Conservation (phyloP, 2,888 invertebrate species). For the Dryadula phaetusa region DNA sequence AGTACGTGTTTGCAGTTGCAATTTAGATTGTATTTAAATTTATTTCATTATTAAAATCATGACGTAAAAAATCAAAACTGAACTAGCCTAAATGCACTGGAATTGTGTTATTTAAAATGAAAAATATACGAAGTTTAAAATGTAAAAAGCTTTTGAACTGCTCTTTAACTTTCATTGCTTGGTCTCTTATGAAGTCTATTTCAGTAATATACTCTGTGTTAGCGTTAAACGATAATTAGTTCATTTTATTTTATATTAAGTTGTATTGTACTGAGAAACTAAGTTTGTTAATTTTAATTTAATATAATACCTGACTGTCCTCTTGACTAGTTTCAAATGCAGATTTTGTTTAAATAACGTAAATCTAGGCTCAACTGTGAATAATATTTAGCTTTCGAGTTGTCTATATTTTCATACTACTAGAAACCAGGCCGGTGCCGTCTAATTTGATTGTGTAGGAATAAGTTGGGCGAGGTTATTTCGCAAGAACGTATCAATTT, state of each 20-base stretch:
- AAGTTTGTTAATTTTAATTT: neutral
- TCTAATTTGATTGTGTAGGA: conserved; percentile 71
- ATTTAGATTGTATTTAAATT: neutral
- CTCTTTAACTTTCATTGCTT: conserved; percentile 32
- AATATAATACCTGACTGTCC: neutral
- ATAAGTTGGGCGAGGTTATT: conserved; percentile 80
- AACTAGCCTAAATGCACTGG: neutral
- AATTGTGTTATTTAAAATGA: conserved; percentile 26
- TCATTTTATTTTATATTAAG: conserved; percentile 14
- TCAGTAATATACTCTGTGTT: conserved; percentile 24
- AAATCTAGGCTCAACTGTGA: conserved; percentile 1
- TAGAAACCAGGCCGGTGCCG: conserved; percentile 56
- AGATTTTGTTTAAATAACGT: neutral
- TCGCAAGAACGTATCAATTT: conserved; percentile 81
- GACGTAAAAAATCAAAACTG: neutral
- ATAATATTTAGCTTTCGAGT: conserved; percentile 34
- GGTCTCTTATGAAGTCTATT: conserved; percentile 37
- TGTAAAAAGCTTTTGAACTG: conserved; percentile 35
- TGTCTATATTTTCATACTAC: conserved; percentile 56
- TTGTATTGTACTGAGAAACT: neutral
- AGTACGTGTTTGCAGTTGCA: no score
- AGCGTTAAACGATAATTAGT: conserved; percentile 33
- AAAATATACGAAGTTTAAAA: conserved; percentile 28
- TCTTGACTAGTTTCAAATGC: neutral
- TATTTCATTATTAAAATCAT: neutral